Percentiles rank a stretch among this genome's conserved stretches.
These are phyloP conservation scores for Bryconaethiops microstoma DNA, from an alignment of 2,797 vertebrate species.

Conservation along the genomic window DNA sequence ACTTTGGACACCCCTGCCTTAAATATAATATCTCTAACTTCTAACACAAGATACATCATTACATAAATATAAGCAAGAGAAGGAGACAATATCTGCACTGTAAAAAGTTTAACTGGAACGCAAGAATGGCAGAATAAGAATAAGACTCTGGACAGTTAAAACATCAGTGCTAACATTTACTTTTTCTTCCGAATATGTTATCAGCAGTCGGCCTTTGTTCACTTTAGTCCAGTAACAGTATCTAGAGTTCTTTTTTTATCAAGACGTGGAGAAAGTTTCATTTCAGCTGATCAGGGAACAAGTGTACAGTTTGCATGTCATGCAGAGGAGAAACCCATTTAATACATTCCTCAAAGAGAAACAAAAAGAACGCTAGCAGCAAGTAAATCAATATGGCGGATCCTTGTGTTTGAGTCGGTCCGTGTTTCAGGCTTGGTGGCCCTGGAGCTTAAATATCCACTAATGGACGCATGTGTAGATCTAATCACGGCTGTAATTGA, in stretches of 20 bases:
- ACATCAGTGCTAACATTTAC: background rate
- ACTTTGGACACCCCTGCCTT: too few species aligned
- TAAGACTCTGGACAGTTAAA: background rate
- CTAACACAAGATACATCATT: too few species aligned
- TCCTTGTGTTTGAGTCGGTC: slow-evolving; percentile 50
- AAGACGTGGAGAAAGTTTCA: background rate
- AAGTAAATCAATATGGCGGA: slow-evolving; percentile 61
- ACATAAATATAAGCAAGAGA: too few species aligned
- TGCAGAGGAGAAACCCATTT: slow-evolving; percentile 47
- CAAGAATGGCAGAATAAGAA: too few species aligned
- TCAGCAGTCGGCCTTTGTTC: slow-evolving; percentile 8
- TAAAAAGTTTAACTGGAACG: too few species aligned
- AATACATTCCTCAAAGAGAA: slow-evolving; percentile 49
- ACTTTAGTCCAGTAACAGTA: background rate
- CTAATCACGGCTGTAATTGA: slow-evolving; percentile 83
- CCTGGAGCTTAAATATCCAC: slow-evolving; percentile 80
- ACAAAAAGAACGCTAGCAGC: slow-evolving; percentile 37
- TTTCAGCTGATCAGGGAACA: slow-evolving; percentile 46
- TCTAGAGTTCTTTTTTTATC: background rate
- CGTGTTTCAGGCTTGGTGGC: slow-evolving; percentile 49
- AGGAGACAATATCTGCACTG: too few species aligned
- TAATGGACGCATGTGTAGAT: slow-evolving; percentile 82
- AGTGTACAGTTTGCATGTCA: slow-evolving; percentile 49
- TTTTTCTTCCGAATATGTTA: background rate
- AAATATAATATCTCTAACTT: too few species aligned